Base-by-base conservation (phyloP, 2,888 invertebrate species). In the Drosophila lutescens region DNA sequence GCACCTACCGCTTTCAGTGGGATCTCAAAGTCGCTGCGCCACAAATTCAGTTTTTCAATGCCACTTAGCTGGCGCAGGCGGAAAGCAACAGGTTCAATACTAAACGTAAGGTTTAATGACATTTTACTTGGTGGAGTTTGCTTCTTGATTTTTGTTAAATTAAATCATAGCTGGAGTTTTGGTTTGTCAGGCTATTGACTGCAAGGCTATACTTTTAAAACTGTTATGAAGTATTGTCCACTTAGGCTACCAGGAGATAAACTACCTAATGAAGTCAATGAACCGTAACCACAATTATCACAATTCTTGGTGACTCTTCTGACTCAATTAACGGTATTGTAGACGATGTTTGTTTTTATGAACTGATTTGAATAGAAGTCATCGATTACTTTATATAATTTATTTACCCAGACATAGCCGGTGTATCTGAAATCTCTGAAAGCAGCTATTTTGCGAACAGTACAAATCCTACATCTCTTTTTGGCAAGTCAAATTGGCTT, bases 41-140 rank as follows among this genome's bases (percentile, higher is more conserved):
- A 44, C 44, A 13, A 55, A 38, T 63, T 51, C 26, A 41, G 40
- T 76, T 76, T 87, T 81, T 83, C 88, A 83, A 85, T 85, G 87
- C 62, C 88, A 72, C 72, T 55, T 43, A 44, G 50, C 54, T 72
- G 70, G 55, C 43, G 44, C 50, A 46, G 46, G 71, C 51, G 66
- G 58, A 62, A 49, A 74, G 53, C 54, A 69, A 86, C 81, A 72
- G 74, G 81, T 80, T 84, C 32, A 41, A 49, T 59, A 51, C 63
- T 56, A 63, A 77, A 26, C 56, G 15, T 23, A 47, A 65, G 86
- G 82, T 85, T 85, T 87, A 73, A 75, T 75, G 87, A 83, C 87
- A 79, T 79, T 77, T 63, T 17, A 56, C 53, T 46, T 40, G 58
- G 50, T 61, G 41, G 47, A 26, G 46, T 63, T 47, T 46, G 71